Evolutionary conservation across 2,888 invertebrate genomes (phyloP).

Genomic region (Drosophila antonietae): DNA sequence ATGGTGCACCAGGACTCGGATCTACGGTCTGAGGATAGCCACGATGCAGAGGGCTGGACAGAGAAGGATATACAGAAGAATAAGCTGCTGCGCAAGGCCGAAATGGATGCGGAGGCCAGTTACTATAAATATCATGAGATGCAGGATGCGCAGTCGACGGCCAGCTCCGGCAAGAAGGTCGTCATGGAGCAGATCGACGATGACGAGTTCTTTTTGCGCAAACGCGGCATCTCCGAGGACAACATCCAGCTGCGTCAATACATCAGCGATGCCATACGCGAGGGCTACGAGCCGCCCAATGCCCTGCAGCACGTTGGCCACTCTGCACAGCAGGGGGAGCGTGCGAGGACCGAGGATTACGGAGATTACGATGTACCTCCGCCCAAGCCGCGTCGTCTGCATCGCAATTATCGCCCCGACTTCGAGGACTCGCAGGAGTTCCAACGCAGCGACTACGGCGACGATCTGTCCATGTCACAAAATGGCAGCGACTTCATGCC

Average conservation of each 20-base stretch:
- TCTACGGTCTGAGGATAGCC: slow-evolving; percentile 84
- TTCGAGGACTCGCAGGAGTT: slow-evolving; percentile 81
- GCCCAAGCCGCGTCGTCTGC: slow-evolving; percentile 83
- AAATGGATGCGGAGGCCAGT: slow-evolving; percentile 82
- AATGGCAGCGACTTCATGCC: slow-evolving; percentile 84
- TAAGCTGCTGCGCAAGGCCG: slow-evolving; percentile 80
- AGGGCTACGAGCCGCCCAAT: slow-evolving; percentile 89
- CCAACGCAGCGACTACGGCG: slow-evolving; percentile 81
- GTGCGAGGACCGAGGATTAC: slow-evolving; percentile 66
- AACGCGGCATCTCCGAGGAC: slow-evolving; percentile 91
- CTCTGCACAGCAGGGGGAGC: slow-evolving; percentile 31
- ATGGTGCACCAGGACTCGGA: slow-evolving; percentile 85
- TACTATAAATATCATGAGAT: slow-evolving; percentile 76
- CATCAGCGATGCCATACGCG: slow-evolving; percentile 91
- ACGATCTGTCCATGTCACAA: slow-evolving; percentile 83
- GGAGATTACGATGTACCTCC: slow-evolving; percentile 84
- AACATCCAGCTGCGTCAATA: slow-evolving; percentile 92
- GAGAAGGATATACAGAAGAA: slow-evolving; percentile 84
- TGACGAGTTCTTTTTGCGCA: slow-evolving; percentile 93
- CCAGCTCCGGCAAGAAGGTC: slow-evolving; percentile 87
- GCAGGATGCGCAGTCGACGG: slow-evolving; percentile 87
- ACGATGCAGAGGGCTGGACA: slow-evolving; percentile 84
- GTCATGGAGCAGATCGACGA: slow-evolving; percentile 94
- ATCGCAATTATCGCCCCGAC: slow-evolving; percentile 76
- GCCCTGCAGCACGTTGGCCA: slow-evolving; percentile 88